Conservation (phyloP, 64 coral and sea anemone genomes). For the Anthopleura sola region DNA sequence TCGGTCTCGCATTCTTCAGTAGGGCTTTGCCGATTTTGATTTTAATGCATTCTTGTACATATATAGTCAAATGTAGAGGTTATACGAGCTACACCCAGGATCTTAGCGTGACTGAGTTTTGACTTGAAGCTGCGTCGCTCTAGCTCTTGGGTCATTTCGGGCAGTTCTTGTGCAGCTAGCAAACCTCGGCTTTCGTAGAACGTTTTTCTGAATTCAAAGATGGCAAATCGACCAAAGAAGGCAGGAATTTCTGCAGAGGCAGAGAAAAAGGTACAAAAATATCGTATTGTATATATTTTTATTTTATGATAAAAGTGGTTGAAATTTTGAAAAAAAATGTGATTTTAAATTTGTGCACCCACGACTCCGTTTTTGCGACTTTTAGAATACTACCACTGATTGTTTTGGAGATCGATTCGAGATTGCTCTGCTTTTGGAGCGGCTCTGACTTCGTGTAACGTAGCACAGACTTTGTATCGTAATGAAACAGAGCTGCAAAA, state of each 20-base stretch:
- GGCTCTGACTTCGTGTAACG: too few relatives aligned
- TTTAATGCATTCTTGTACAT: background rate
- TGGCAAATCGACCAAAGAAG: slow-evolving; percentile 11
- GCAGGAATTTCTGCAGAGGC: background rate
- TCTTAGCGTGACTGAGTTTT: background rate
- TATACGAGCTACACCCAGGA: background rate
- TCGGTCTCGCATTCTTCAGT: background rate
- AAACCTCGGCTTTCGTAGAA: background rate
- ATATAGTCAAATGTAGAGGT: background rate
- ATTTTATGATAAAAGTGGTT: background rate
- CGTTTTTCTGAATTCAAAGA: background rate
- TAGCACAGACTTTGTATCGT: too few relatives aligned
- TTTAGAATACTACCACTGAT: too few relatives aligned
- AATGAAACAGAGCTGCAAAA: background rate
- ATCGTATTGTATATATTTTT: too few relatives aligned
- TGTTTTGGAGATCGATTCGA: too few relatives aligned
- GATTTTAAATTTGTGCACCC: too few relatives aligned
- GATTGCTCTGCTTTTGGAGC: too few relatives aligned
- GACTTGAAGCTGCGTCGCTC: background rate
- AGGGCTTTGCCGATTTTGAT: background rate
- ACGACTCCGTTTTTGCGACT: too few relatives aligned
- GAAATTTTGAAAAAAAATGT: too few relatives aligned
- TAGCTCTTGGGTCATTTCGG: background rate
- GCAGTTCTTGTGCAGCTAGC: background rate
- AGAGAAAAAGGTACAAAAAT: slow-evolving; percentile 2